These are phyloP conservation scores for Tachina lurida DNA, from an alignment of 2,888 invertebrate genomes.

Conservation along the genomic window DNA sequence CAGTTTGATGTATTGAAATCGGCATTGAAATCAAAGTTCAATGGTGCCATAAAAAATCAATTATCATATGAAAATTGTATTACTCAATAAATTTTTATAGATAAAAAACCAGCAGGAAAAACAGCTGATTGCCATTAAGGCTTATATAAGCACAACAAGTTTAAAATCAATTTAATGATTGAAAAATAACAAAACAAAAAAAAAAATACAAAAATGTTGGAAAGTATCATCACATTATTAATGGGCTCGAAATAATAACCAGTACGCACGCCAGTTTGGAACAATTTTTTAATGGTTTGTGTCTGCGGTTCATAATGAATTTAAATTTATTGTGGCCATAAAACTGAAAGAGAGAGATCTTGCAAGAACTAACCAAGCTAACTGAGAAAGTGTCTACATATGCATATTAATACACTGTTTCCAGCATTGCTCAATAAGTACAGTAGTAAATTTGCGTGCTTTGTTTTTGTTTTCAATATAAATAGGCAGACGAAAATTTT, in stretches of 20 bases:
- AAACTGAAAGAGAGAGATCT: not conserved
- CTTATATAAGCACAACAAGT: constrained; percentile 10
- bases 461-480: too few species aligned
- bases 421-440: too few species aligned
- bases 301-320: not conserved
- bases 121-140: constrained; percentile 9
- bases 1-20: constrained; percentile 27
- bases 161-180: constrained; percentile 11
- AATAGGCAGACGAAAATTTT: too few species aligned
- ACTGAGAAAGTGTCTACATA: not conserved
- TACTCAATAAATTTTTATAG: constrained; percentile 24
- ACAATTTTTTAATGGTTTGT: not conserved
- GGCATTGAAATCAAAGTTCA: constrained; percentile 45
- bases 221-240: not conserved
- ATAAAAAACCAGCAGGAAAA: not conserved
- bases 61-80: constrained; percentile 23
- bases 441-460: too few species aligned
- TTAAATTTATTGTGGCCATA: not conserved
- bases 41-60: constrained; percentile 51
- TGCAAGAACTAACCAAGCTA: not conserved
- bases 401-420: too few species aligned
- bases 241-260: not conserved
- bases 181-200: not conserved
- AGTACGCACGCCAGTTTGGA: not conserved
- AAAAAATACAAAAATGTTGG: too few species aligned